Percentiles rank a stretch among this genome's conserved stretches.
Conservation (phyloP, 2,797 vertebrate species). For the Platalea minor region DNA sequence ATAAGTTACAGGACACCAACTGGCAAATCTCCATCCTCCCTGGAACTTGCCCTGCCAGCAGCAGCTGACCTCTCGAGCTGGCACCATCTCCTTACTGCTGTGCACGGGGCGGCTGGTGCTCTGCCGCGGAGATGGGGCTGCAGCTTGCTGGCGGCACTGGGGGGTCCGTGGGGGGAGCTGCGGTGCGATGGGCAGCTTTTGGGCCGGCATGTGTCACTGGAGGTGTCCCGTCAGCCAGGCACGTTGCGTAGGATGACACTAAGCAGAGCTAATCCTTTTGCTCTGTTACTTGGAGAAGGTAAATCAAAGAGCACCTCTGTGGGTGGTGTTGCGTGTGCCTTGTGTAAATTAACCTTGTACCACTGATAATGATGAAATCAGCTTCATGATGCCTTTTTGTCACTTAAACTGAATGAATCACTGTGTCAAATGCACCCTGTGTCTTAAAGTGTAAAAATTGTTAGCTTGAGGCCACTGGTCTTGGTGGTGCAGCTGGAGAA, state of each 20-base stretch:
- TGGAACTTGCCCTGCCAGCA: not conserved
- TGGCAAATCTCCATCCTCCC: not conserved
- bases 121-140: not conserved
- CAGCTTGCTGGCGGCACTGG: not conserved
- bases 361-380: not conserved
- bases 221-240: rapidly evolving
- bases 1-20: rapidly evolving
- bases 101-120: not conserved
- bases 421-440: not conserved
- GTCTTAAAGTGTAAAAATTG: not conserved
- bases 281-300: not conserved
- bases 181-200: not conserved
- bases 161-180: too few species aligned
- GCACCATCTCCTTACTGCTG: not conserved
- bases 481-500: not conserved
- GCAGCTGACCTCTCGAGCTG: not conserved
- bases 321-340: not conserved
- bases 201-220: not conserved
- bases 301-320: not conserved
- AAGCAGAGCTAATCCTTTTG: not conserved
- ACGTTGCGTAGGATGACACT: not conserved
- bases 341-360: not conserved
- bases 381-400: not conserved
- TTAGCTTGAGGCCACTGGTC: rapidly evolving
- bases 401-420: not conserved